phyloP scores from a whole-genome alignment of 2,797 vertebrate genomes.

The Parauchenoglanis ngamensis region DNA sequence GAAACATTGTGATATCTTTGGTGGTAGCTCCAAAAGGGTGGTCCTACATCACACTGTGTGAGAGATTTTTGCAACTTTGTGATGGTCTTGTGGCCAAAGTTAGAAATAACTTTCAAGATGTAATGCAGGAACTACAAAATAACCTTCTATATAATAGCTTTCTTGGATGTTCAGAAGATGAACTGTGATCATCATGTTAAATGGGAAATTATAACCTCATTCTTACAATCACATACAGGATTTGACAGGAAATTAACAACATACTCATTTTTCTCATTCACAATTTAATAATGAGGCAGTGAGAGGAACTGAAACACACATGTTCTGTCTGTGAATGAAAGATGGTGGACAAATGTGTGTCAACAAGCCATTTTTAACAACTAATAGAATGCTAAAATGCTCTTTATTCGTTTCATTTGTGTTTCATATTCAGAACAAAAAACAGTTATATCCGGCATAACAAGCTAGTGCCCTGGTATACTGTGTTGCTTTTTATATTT shows the following conservation, averaged over 20 bases:
- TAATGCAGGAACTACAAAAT: background rate
- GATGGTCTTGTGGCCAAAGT: no score
- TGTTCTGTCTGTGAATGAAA: background rate
- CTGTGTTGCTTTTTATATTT: background rate
- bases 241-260: background rate
- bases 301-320: background rate
- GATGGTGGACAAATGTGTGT: background rate
- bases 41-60: no score
- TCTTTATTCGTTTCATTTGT: background rate
- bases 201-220: background rate
- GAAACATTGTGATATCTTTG: no score
- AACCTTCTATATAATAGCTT: background rate
- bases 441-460: background rate
- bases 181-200: background rate
- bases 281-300: background rate
- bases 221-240: background rate
- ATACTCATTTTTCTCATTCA: background rate
- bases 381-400: background rate
- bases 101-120: no score
- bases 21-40: no score
- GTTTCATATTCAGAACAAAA: background rate
- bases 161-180: background rate
- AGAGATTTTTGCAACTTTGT: no score
- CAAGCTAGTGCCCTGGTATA: background rate
- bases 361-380: background rate